Conservation (phyloP, 2,797 vertebrate genomes). For the Allobates femoralis region DNA sequence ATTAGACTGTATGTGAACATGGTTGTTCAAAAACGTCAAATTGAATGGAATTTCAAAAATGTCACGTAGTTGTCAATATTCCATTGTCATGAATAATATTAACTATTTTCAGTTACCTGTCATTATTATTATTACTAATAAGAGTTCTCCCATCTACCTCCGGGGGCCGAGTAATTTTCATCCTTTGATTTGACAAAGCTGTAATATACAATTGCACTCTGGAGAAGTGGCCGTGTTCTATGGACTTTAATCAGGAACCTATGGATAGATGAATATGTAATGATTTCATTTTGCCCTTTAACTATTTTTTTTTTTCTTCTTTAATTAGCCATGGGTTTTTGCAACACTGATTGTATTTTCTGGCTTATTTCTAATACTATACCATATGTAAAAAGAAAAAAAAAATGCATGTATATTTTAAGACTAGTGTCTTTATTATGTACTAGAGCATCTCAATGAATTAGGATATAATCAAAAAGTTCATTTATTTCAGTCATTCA, state of each 20-base stretch:
- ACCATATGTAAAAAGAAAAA: not conserved
- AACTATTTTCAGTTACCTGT: not conserved
- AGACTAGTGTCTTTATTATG: no score
- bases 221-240: constrained; percentile 6
- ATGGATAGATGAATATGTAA: constrained; percentile 26
- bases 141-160: not conserved
- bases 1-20: no score
- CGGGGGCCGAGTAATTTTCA: constrained; percentile 20
- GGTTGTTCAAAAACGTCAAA: no score
- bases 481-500: no score
- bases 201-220: constrained; percentile 4
- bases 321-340: not conserved
- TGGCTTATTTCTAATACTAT: not conserved
- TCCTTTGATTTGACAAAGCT: constrained; percentile 4
- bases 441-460: no score
- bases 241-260: constrained; percentile 24
- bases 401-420: no score
- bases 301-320: constrained; percentile 15
- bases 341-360: not conserved
- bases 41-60: no score
- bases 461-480: no score
- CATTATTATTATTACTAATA: not conserved
- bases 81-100: no score
- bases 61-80: no score
- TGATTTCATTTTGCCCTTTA: constrained; percentile 25